A percentile compares a stretch with the other conserved stretches of the same genome.
Conservation (phyloP, 2,797 vertebrate genomes). For the Catharus ustulatus region DNA sequence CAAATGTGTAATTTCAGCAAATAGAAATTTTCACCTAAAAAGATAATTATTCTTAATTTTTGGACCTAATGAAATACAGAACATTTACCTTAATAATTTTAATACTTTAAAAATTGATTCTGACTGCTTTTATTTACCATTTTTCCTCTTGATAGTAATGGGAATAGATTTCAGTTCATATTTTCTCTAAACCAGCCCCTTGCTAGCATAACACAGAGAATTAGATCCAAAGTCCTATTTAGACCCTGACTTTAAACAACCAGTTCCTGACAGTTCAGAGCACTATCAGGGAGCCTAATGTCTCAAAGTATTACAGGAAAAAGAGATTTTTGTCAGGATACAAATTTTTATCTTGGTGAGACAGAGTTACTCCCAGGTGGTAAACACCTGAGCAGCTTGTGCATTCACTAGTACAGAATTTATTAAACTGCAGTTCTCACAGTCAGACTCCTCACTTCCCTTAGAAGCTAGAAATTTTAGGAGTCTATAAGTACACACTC, state of each 20-base stretch:
- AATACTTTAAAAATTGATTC: not conserved
- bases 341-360: not conserved
- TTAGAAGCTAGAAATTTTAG: not conserved
- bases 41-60: not conserved
- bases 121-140: not conserved
- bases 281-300: not conserved
- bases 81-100: not conserved
- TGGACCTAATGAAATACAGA: not conserved
- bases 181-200: not conserved
- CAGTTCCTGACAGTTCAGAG: not conserved
- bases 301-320: not conserved
- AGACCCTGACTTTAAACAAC: not conserved
- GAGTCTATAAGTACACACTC: not conserved
- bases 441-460: not conserved
- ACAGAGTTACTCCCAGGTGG: not conserved
- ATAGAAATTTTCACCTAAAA: not conserved
- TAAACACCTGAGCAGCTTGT: not conserved
- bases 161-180: not conserved
- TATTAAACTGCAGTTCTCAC: not conserved
- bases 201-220: not conserved
- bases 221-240: not conserved
- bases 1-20: not conserved
- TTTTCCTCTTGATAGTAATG: not conserved
- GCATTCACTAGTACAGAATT: not conserved
- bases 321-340: not conserved